These are phyloP conservation scores for Dromaius novaehollandiae DNA, from an alignment of 2,113 vertebrate genomes.

Conservation along the genomic window DNA sequence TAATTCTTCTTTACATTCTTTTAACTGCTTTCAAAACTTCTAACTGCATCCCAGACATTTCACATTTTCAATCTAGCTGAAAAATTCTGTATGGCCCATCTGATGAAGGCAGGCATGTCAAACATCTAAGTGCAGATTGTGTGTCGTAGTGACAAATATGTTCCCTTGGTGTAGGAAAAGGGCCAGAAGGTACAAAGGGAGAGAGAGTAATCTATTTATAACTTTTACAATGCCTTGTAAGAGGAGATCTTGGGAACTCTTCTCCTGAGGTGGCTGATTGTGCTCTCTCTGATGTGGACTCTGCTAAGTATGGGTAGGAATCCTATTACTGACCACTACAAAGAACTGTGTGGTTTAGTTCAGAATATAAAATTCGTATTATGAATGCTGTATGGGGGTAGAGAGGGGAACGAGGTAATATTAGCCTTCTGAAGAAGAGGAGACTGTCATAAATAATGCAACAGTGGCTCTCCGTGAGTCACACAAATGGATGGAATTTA, in stretches of 20 bases:
- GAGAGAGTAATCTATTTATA: conserved; percentile 72
- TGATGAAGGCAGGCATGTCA: conserved; percentile 69
- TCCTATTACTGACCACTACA: conserved; percentile 73
- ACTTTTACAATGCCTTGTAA: conserved; percentile 76
- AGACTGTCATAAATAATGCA: conserved; percentile 71
- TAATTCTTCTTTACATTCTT: conserved; percentile 63
- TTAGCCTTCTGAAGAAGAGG: conserved; percentile 70
- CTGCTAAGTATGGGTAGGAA: conserved; percentile 61
- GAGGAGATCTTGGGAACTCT: conserved; percentile 82
- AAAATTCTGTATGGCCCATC: conserved; percentile 51
- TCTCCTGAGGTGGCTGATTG: conserved; percentile 70
- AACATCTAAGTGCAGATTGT: conserved; percentile 68
- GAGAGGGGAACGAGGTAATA: conserved; percentile 65
- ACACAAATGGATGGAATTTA: conserved; percentile 64
- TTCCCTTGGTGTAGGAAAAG: conserved; percentile 57
- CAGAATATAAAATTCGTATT: conserved; percentile 73
- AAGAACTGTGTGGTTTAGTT: conserved; percentile 70
- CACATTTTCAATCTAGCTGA: conserved; percentile 6
- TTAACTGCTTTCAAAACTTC: conserved; percentile 39
- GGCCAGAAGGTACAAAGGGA: conserved; percentile 62
- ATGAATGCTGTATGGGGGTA: conserved; percentile 69
- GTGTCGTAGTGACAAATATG: conserved; percentile 73
- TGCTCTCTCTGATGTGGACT: conserved; percentile 68
- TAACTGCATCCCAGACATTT: conserved; percentile 33
- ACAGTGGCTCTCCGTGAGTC: conserved; percentile 67